phyloP scores from a whole-genome alignment of 1,140 invertebrate species.

The Ladona fulva region DNA sequence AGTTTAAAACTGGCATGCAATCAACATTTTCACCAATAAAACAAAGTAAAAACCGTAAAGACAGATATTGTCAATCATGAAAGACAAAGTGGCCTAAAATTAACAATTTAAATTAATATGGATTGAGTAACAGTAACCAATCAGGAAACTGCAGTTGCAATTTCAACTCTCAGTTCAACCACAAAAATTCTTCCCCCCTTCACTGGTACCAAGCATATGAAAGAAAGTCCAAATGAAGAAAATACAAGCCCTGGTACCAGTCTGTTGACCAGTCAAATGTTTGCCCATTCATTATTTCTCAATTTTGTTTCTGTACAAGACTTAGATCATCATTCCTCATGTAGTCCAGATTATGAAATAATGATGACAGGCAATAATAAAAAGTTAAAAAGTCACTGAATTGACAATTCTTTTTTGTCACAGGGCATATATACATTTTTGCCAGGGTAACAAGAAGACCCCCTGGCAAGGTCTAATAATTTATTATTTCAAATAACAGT shows the following conservation, averaged over 20 bases:
- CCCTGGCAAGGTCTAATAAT: not conserved
- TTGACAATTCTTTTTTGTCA: not conserved
- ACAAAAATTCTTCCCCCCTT: not conserved
- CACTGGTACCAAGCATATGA: not conserved
- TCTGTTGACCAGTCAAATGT: too few species aligned
- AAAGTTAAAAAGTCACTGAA: constrained; percentile 3
- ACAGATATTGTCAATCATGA: constrained; percentile 6
- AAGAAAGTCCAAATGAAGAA: not conserved
- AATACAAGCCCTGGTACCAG: not conserved
- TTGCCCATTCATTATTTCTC: too few species aligned
- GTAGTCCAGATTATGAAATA: constrained; percentile 1
- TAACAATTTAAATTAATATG: not conserved
- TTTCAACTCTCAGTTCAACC: not conserved
- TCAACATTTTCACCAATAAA: not conserved
- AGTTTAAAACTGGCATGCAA: not conserved
- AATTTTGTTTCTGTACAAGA: too few species aligned
- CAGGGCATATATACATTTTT: not conserved
- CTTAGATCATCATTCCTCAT: not conserved
- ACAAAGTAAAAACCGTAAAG: not conserved
- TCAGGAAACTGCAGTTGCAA: not conserved
- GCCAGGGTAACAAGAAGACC: not conserved
- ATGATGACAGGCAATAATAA: not conserved
- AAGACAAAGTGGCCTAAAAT: not conserved
- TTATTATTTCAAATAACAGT: not conserved
- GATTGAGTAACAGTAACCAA: not conserved